Percentiles rank a stretch among this genome's conserved stretches.
Conservation (phyloP, 2,113 vertebrate genomes). For the Caracal caracal region DNA sequence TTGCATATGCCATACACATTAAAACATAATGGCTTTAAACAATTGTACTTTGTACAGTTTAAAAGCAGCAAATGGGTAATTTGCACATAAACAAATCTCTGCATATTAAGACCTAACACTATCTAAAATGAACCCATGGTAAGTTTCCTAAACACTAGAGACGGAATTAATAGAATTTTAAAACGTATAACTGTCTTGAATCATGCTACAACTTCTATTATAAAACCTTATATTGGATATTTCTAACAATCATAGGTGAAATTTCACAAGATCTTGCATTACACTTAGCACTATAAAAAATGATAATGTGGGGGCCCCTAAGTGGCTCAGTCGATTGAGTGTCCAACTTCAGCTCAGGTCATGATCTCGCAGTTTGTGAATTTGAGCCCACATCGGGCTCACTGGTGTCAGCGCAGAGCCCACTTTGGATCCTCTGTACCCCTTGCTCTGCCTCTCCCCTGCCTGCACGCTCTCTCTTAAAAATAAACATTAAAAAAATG, state of each 20-base stretch:
- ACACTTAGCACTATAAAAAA: constrained; percentile 15
- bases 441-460: too few relatives aligned
- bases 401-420: too few relatives aligned
- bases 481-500: neutral
- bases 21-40: neutral
- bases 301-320: neutral
- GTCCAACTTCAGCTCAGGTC: too few relatives aligned
- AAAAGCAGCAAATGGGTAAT: neutral
- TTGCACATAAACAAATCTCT: constrained; percentile 11
- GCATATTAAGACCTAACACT: constrained; percentile 6
- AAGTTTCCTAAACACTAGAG: neutral
- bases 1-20: neutral
- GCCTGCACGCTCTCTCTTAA: too few relatives aligned
- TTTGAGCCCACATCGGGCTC: too few relatives aligned
- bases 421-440: too few relatives aligned
- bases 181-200: neutral
- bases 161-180: neutral
- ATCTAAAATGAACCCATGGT: constrained; percentile 1
- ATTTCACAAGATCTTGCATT: neutral
- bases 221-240: neutral
- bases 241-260: neutral
- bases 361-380: too few relatives aligned
- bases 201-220: neutral
- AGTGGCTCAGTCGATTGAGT: too few relatives aligned
- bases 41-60: neutral